phyloP scores from a whole-genome alignment of 2,797 vertebrate genomes.

The Dicrostonyx torquatus region DNA sequence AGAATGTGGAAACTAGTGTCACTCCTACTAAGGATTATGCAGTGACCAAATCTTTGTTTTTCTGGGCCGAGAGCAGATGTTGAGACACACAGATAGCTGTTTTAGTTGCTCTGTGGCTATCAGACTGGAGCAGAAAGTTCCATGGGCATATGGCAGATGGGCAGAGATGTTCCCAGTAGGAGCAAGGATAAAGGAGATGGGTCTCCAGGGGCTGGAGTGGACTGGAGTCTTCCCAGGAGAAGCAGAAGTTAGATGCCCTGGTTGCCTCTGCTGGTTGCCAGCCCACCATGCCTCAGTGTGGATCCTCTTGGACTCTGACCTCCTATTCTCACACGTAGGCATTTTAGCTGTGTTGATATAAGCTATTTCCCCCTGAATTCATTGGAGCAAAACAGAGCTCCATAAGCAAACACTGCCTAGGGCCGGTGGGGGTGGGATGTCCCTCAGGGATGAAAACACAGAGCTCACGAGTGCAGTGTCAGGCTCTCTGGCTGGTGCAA shows the following conservation, averaged over 20 bases:
- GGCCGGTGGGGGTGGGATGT: neutral
- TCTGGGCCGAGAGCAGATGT: neutral
- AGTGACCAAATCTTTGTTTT: neutral
- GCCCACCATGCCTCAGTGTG: neutral
- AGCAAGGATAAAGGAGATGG: neutral
- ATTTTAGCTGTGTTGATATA: conserved; percentile 56
- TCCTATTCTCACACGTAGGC: neutral
- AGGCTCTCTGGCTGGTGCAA: neutral
- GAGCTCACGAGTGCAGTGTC: too few relatives aligned
- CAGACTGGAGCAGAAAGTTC: neutral
- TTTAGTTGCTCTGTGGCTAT: neutral
- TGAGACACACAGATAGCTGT: neutral
- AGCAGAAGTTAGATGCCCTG: neutral
- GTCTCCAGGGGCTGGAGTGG: neutral
- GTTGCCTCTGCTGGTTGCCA: conserved; percentile 3
- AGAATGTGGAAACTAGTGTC: neutral
- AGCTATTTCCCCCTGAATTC: conserved; percentile 69
- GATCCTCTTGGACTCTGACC: conserved; percentile 71
- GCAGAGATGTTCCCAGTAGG: neutral
- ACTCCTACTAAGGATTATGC: neutral
- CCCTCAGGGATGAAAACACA: neutral
- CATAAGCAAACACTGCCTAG: neutral
- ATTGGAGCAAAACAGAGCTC: conserved; percentile 50
- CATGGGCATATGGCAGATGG: neutral
- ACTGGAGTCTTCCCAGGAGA: neutral